These are phyloP conservation scores for Halictus quadricinctus DNA, from an alignment of 2,888 invertebrate genomes.

Conservation along the genomic window DNA sequence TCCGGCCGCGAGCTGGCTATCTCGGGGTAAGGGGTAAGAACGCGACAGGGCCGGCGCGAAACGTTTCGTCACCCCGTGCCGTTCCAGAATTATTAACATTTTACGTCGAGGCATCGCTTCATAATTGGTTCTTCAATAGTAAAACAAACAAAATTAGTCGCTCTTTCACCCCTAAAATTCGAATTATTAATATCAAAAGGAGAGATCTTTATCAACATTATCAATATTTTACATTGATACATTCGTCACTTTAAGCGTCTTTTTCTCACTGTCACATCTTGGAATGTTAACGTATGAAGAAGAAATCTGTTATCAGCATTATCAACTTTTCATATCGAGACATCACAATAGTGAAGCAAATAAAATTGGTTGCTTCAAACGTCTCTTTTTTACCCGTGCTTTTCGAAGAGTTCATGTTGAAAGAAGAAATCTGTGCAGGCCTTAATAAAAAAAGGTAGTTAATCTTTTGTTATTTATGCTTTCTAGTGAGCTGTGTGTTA, in stretches of 20 bases:
- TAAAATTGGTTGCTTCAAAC: no score
- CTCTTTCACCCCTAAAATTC: background rate
- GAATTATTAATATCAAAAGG: background rate
- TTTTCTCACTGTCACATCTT: no score
- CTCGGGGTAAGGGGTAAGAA: conserved; percentile 68
- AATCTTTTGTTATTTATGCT: background rate
- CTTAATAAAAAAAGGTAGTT: background rate
- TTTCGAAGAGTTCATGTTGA: background rate
- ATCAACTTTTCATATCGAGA: no score
- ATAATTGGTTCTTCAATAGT: background rate
- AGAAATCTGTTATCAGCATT: no score
- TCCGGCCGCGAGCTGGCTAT: conserved; percentile 66
- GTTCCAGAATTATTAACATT: background rate
- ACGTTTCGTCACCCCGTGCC: background rate
- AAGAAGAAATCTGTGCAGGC: background rate
- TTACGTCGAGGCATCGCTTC: background rate
- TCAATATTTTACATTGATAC: no score
- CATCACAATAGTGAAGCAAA: no score
- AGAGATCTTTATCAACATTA: background rate
- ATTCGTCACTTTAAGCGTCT: no score
- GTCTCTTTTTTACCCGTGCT: background rate
- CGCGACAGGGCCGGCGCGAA: conserved; percentile 44
- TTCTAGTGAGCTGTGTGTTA: background rate
- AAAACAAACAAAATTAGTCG: background rate
- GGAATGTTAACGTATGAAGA: no score